Conservation (phyloP, 92 coral and sea anemone species). For the Zoanthus solanderi region DNA sequence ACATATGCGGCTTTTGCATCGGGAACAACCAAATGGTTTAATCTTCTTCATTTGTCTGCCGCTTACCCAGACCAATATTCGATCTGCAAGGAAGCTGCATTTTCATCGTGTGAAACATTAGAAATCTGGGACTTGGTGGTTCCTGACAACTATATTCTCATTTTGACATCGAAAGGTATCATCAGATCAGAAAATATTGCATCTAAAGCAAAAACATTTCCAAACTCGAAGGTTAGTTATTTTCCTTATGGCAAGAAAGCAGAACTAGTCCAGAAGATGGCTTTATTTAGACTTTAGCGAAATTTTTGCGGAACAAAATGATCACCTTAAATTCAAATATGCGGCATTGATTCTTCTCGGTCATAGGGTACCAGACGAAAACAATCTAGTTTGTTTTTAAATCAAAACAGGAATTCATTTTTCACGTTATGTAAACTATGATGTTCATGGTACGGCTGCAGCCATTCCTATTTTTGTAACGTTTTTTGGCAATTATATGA, state of each 20-base stretch:
- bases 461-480: too few species aligned
- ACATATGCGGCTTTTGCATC: slow-evolving; percentile 82
- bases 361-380: too few species aligned
- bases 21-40: slow-evolving; percentile 84
- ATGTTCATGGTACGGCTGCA: too few species aligned
- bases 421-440: too few species aligned
- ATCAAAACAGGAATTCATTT: too few species aligned
- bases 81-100: slow-evolving; percentile 76
- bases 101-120: slow-evolving; percentile 66
- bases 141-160: slow-evolving; percentile 67
- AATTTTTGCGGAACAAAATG: too few species aligned
- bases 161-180: slow-evolving; percentile 87
- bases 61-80: slow-evolving; percentile 73
- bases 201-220: slow-evolving; percentile 10
- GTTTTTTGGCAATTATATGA: too few species aligned
- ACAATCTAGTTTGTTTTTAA: too few species aligned
- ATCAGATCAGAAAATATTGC: slow-evolving; percentile 71
- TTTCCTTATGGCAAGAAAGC: background rate
- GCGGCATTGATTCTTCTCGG: too few species aligned
- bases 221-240: slow-evolving; percentile 41
- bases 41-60: slow-evolving; percentile 77
- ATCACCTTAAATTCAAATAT: too few species aligned
- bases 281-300: too few species aligned
- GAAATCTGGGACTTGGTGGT: slow-evolving; percentile 79
- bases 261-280: too few species aligned